Evolutionary conservation across 2,888 invertebrate species (phyloP), one percentile per base, ranked within the genome.

Genomic region (Oegoconia quadripuncta): DNA sequence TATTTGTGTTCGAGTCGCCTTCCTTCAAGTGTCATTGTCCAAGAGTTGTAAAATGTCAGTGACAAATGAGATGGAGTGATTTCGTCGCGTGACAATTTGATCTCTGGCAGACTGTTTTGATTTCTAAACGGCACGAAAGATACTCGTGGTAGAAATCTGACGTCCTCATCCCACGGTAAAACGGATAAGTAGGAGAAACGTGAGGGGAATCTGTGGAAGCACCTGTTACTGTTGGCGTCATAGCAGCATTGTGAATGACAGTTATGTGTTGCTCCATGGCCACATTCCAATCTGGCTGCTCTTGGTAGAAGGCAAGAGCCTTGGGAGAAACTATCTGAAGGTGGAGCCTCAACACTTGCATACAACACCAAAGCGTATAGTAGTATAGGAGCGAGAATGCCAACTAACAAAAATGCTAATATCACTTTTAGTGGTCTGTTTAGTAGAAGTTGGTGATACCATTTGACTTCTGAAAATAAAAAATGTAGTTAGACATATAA

Each of bases 201-300:
- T 0, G 90, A 88, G 0, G 90, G 90, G 11, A 81, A 66, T 37
- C 88, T 73, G 46, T 90, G 90, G 48, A 77, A 90, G 51, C 90
- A 90, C 13, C 76, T 39, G n/a, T 64, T 32, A 7, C 60, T 61
- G 12, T 59, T 61, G 1, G 65, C 55, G 41, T 89, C 87, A 57
- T 88, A 90, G 48, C 90, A 90, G 50, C 90, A 90, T 42, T 84
- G 76, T 0, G 59, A 46, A 26, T 75, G 75, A 46, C 90, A 90
- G 36, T 61, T 57, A 0, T 71, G 40, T 1, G 75, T 54, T 12
- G 60, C 52, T 1, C 74, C 82, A 1, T 47, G n/a, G 2, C 88
- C 86, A 41, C 88, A 88, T 0, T 70, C 67, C 0, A 88, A 52
- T 46, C 88, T 68, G 0, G 63, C 50, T 0, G 44, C 38, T 46